Evolutionary conservation across 37 sponge, comb jelly and placozoan species (phyloP), one percentile per base, ranked within the genome.

Genomic region (Eunapius fragilis): DNA sequence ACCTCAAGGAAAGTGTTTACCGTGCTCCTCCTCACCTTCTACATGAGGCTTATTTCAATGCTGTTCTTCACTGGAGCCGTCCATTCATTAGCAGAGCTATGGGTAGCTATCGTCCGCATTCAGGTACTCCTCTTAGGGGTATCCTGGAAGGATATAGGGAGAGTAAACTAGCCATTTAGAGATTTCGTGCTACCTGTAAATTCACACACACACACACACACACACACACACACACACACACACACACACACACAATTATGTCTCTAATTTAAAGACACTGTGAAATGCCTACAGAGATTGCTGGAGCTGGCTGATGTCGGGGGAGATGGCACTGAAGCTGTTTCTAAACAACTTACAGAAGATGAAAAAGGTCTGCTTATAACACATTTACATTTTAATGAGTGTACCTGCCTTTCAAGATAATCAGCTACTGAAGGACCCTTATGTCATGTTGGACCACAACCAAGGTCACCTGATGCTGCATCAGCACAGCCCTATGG

Each of bases 1-100:
- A 84, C 85, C 27, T 84, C 85, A 14, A 27, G 80, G 34, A 48
- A 70, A n/a, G 89, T 89, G 33, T 78, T 89, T 47, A 75, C 82
- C 30, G 72, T 70, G 19, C 75, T 89, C 70, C 50, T 79, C 28
- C 35, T 89, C 31, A 58, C 58, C 58, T 58, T 58, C 58, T 58
- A 58, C 58, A 58, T 58, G 58, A 12, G 58, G 14, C 58, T 58
- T 19, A 58, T 58, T 13, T 58, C 58, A 19, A 10, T 58, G 22
- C 17, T 58, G 58, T 58, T 58, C 58, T 58, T 58, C 58, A 4
- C 58, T 13, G 58, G 58, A 58, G 58, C 14, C 1, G 58, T 58
- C 14, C 58, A 58, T 58, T 4, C 67, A 31, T 0, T 85, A 0
- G 75, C 36, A 37, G 90, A 90, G 31, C 76, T 82, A 10, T 34